Evolutionary conservation across 2,113 vertebrate genomes (phyloP), one percentile per base, ranked within the genome.

Genomic region (Pelecanoides urinatrix): DNA sequence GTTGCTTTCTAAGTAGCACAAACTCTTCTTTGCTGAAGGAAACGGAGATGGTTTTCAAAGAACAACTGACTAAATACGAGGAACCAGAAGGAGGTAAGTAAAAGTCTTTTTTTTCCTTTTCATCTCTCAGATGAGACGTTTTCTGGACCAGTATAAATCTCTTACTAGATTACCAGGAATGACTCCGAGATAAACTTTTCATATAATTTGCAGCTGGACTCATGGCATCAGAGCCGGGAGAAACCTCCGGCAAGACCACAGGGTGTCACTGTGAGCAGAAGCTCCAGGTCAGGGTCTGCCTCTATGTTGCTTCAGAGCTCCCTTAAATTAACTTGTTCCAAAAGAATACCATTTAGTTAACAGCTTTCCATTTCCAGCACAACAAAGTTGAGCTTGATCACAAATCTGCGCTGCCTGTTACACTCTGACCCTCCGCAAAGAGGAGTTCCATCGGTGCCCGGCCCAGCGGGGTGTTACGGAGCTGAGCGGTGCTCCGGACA

Each of bases 261-360:
- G 76, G 56, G 30, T 77, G 55, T 80, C 80, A 86, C 78, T 76
- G 42, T 27, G 27, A 7, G 59, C 76, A 93, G 92, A 88, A 92
- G 66, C 68, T 66, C 55, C 36, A 79, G 2, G 1, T 73, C 18
- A 38, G 27, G n/a, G 11, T 23, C 38, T 74, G 63, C 19, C 40
- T 82, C 42, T 55, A 17, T 1, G 1, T 25, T 8, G n/a, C 71
- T 90, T 91, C 2, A 6, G 47, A 77, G 36, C 42, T 78, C 45
- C 40, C 10, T 89, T 29, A 88, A 63, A 71, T 40, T 30, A 40
- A 34, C 11, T 72, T 8, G 0, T 74, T 80, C 23, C 50, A 32
- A 52, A 92, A 27, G 16, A 59, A 89, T 11, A 11, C 4, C 11
- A 10, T 20, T 47, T 76, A 26, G 12, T 44, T 71, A 42, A 32